Conservation (phyloP, 1,140 invertebrate genomes). For the Rhopalosiphum padi region DNA sequence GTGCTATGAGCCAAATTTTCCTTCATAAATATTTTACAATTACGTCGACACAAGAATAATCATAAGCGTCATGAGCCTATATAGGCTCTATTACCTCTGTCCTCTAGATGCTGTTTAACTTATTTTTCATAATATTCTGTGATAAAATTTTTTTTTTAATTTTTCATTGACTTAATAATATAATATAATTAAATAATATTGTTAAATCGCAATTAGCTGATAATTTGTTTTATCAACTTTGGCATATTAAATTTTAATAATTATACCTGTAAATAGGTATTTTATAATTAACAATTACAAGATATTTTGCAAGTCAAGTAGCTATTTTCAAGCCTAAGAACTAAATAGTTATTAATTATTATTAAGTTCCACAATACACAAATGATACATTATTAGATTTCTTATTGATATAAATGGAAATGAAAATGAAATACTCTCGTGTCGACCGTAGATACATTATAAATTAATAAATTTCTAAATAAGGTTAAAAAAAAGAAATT, state of each 20-base stretch:
- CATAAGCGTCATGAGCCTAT: background rate
- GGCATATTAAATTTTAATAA: background rate
- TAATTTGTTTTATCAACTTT: background rate
- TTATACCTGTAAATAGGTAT: background rate
- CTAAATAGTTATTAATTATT: background rate
- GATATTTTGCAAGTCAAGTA: background rate
- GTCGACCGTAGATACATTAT: background rate
- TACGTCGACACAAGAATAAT: background rate
- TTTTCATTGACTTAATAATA: background rate
- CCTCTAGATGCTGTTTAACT: background rate
- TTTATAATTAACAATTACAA: background rate
- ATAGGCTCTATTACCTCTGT: background rate
- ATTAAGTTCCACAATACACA: background rate
- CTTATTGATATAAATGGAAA: background rate
- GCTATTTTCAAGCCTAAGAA: background rate
- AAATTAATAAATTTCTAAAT: background rate
- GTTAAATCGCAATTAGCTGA: background rate
- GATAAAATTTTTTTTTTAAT: background rate
- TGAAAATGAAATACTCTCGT: background rate
- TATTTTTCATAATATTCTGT: background rate
- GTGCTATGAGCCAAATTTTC: background rate
- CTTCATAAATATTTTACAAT: constrained; percentile 4
- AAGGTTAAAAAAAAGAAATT: background rate
- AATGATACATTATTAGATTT: background rate
- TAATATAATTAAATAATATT: background rate